Conservation (phyloP, 2,113 vertebrate genomes). For the Chunga burmeisteri region DNA sequence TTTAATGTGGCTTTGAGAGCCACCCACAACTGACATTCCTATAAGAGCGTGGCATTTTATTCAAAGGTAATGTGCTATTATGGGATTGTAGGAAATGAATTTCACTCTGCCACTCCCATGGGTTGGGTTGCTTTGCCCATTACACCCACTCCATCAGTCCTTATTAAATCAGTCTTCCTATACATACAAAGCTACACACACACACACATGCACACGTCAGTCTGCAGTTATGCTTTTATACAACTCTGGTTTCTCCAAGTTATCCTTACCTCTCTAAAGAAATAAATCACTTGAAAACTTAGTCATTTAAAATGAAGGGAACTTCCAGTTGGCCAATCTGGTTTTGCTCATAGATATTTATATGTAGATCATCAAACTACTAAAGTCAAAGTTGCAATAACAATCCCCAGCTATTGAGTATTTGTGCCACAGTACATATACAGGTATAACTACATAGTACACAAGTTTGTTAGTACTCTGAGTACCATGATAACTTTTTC, state of each 20-base stretch:
- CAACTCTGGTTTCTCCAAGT: neutral
- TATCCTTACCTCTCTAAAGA: neutral
- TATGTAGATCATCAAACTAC: neutral
- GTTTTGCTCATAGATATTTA: neutral
- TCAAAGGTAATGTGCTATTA: slow-evolving; percentile 37
- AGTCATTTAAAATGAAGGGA: neutral
- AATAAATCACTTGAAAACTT: neutral
- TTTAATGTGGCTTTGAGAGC: slow-evolving; percentile 48
- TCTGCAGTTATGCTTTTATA: neutral
- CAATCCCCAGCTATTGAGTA: neutral
- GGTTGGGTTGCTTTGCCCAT: neutral
- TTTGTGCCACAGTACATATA: neutral
- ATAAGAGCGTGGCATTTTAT: neutral
- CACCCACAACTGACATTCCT: slow-evolving; percentile 14
- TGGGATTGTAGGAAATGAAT: slow-evolving; percentile 41
- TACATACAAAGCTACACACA: neutral
- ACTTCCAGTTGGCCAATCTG: neutral
- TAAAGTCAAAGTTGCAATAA: neutral
- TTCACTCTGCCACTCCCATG: slow-evolving; percentile 44
- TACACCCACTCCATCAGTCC: neutral
- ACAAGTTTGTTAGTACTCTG: neutral
- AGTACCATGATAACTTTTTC: neutral
- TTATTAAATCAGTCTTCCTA: neutral
- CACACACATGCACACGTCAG: neutral
- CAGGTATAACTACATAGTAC: neutral